phyloP scores from a whole-genome alignment of 2,113 vertebrate species.

The Globicephala melas region DNA sequence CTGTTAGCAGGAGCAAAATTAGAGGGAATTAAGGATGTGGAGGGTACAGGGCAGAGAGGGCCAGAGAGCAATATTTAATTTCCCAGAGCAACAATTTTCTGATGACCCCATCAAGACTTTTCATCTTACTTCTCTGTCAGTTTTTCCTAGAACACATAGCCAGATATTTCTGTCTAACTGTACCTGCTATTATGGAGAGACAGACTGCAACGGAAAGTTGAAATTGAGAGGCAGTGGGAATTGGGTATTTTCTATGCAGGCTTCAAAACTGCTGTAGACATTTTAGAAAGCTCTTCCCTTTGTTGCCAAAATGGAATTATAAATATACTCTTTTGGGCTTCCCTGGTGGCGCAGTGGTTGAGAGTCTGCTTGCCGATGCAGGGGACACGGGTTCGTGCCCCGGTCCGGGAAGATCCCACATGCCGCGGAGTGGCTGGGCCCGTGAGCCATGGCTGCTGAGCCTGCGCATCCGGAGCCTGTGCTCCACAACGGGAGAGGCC shows the following conservation, averaged over 20 bases:
- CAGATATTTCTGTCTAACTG: background rate
- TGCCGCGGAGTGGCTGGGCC: too few relatives aligned
- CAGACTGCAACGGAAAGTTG: background rate
- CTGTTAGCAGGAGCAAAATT: background rate
- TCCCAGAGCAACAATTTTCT: background rate
- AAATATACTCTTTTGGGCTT: background rate
- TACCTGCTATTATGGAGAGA: conserved; percentile 10
- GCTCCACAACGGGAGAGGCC: too few relatives aligned
- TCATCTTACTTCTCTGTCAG: background rate
- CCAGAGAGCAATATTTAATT: background rate
- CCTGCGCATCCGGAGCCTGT: too few relatives aligned
- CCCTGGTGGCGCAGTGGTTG: too few relatives aligned
- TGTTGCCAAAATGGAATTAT: background rate
- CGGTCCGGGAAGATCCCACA: too few relatives aligned
- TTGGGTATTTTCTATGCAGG: background rate
- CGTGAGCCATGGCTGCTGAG: too few relatives aligned
- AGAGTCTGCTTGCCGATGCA: too few relatives aligned
- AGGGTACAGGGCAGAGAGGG: too few relatives aligned
- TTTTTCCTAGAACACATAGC: background rate
- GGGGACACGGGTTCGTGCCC: too few relatives aligned
- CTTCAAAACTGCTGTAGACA: background rate
- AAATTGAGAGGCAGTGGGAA: background rate
- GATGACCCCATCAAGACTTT: background rate
- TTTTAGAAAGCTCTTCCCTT: background rate
- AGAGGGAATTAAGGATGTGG: background rate